phyloP scores from a whole-genome alignment of 2,888 invertebrate species.

The Thera obeliscata region DNA sequence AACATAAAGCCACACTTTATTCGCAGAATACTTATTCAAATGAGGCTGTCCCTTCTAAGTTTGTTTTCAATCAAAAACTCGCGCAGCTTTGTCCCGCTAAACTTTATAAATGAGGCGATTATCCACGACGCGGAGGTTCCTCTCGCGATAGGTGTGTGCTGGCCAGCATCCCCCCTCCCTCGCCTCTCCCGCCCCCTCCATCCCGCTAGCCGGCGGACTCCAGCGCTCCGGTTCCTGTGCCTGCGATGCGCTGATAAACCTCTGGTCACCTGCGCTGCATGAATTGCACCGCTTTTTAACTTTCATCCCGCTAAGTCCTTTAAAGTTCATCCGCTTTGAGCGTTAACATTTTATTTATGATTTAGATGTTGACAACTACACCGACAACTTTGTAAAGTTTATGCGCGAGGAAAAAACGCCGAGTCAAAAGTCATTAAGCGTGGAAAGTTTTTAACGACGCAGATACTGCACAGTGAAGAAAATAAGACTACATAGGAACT shows the following conservation, averaged over 20 bases:
- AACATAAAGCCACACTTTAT: constrained; percentile 85
- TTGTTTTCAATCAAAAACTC: constrained; percentile 85
- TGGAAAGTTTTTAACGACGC: constrained; percentile 28
- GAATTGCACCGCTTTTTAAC: constrained; percentile 83
- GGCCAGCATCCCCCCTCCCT: constrained; percentile 45
- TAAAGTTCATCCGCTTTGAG: constrained; percentile 78
- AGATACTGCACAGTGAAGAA: constrained; percentile 30
- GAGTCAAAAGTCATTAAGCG: constrained; percentile 30
- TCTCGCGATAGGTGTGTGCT: constrained; percentile 69
- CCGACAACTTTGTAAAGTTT: constrained; percentile 62
- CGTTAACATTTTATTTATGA: constrained; percentile 77
- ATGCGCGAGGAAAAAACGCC: constrained; percentile 42
- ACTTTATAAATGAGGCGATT: constrained; percentile 85
- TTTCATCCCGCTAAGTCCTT: constrained; percentile 76
- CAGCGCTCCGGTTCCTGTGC: constrained; percentile 44
- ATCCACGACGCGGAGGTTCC: constrained; percentile 72
- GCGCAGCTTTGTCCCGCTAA: constrained; percentile 82
- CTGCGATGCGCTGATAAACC: constrained; percentile 79
- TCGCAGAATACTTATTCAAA: constrained; percentile 85
- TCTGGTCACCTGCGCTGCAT: constrained; percentile 82
- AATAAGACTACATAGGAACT: constrained; percentile 38
- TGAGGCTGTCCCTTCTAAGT: constrained; percentile 85
- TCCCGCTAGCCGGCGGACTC: constrained; percentile 37
- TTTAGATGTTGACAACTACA: constrained; percentile 73
- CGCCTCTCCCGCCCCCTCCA: constrained; percentile 22